A percentile compares a stretch with the other conserved stretches of the same genome.
These are phyloP conservation scores for Scaptomyza pallida DNA, from an alignment of 1,140 invertebrate genomes.

Conservation along the genomic window DNA sequence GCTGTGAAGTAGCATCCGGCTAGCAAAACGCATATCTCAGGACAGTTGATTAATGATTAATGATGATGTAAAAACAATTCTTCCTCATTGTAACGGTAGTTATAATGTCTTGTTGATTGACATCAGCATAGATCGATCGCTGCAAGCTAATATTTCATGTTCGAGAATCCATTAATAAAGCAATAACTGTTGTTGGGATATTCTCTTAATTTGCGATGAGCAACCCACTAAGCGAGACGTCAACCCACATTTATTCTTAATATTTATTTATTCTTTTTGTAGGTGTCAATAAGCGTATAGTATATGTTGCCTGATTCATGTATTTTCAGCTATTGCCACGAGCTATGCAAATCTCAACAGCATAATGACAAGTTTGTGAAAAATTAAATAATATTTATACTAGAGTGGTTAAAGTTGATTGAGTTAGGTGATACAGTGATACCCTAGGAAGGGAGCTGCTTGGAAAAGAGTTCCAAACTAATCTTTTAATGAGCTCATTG, in stretches of 20 bases:
- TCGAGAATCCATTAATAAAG: neutral
- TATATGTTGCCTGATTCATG: constrained; percentile 15
- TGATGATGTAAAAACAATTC: constrained; percentile 37
- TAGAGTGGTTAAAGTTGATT: neutral
- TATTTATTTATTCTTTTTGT: constrained; percentile 1
- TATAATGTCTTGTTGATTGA: constrained; percentile 1
- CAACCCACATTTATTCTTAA: neutral
- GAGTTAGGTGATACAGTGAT: neutral
- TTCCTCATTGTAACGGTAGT: constrained; percentile 53
- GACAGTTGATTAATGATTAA: constrained; percentile 35
- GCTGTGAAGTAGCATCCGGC: constrained; percentile 50
- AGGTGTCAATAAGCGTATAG: constrained; percentile 17
- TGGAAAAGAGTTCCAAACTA: too few relatives aligned
- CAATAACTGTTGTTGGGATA: neutral
- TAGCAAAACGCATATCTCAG: constrained; percentile 21
- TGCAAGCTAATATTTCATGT: constrained; percentile 14
- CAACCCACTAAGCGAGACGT: neutral
- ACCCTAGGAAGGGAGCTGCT: neutral
- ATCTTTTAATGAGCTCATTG: too few relatives aligned
- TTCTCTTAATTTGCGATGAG: constrained; percentile 1
- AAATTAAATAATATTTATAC: constrained; percentile 11
- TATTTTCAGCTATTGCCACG: neutral
- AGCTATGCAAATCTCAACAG: constrained; percentile 13
- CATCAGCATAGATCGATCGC: neutral
- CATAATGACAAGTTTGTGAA: constrained; percentile 19